These are phyloP conservation scores for Stratiomys singularior DNA, from an alignment of 2,888 invertebrate genomes.

Conservation along the genomic window DNA sequence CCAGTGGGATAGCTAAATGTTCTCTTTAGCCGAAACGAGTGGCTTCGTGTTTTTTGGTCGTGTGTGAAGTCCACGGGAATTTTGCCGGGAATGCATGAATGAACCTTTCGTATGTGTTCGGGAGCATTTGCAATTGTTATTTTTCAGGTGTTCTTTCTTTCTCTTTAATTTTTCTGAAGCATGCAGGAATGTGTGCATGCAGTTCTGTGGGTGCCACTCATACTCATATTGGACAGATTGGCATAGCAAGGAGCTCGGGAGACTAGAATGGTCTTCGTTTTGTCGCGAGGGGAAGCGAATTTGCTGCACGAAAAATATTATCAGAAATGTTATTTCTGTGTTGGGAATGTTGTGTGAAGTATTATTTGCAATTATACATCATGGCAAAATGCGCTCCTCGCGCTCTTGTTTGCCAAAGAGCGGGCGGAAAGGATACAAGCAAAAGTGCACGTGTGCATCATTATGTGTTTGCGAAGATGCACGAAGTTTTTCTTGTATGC, in stretches of 20 bases:
- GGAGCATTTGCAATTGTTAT: not conserved
- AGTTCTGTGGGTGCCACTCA: too few relatives aligned
- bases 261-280: too few relatives aligned
- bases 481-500: not conserved
- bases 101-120: slow-evolving; percentile 21
- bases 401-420: not conserved
- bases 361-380: not conserved
- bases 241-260: too few relatives aligned
- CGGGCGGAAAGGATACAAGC: not conserved
- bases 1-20: not conserved
- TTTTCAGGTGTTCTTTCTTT: not conserved
- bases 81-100: slow-evolving; percentile 41
- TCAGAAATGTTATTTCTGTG: too few relatives aligned
- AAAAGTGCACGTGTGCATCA: slow-evolving; percentile 36
- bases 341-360: not conserved
- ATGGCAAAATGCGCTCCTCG: not conserved
- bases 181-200: not conserved
- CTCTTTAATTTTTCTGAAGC: not conserved
- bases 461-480: not conserved
- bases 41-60: not conserved
- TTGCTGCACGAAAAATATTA: not conserved
- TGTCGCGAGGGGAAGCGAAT: too few relatives aligned
- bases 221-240: too few relatives aligned
- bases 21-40: not conserved
- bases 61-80: slow-evolving; percentile 21